These are phyloP conservation scores for Dascyllus trimaculatus DNA, from an alignment of 2,113 vertebrate genomes.

Conservation along the genomic window DNA sequence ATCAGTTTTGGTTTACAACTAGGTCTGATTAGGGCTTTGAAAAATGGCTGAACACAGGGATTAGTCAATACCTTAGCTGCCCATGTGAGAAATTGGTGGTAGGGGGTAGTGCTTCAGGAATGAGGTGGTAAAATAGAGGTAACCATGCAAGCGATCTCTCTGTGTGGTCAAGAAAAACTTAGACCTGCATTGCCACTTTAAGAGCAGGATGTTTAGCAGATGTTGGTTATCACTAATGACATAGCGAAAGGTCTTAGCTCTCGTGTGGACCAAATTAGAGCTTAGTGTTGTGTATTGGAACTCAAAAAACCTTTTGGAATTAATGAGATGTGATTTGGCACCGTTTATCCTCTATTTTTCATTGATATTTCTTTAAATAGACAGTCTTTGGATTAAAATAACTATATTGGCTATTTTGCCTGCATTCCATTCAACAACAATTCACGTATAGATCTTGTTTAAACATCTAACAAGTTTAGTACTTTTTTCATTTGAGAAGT, in stretches of 20 bases:
- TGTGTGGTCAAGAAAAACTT: constrained; percentile 40
- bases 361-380: background rate
- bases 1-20: constrained; percentile 46
- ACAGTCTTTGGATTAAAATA: background rate
- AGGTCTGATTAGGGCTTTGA: constrained; percentile 53
- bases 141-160: background rate
- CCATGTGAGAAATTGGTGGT: constrained; percentile 21
- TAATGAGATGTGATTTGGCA: background rate
- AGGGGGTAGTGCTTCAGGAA: constrained; percentile 11
- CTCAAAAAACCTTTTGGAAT: background rate
- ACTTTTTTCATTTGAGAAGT: no score
- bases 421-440: background rate
- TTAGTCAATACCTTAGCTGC: constrained; percentile 29
- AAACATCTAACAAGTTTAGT: no score
- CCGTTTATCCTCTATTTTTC: background rate
- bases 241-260: constrained; percentile 29
- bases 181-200: constrained; percentile 10
- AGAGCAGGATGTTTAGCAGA: constrained; percentile 32
- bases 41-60: constrained; percentile 48
- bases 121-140: constrained; percentile 6
- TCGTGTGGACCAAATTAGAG: constrained; percentile 16
- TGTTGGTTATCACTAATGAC: constrained; percentile 50
- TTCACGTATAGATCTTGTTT: background rate
- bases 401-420: background rate
- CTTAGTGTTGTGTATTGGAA: background rate